Conservation (phyloP, 2,113 vertebrate species). For the Machaerirhynchus nigripectus region DNA sequence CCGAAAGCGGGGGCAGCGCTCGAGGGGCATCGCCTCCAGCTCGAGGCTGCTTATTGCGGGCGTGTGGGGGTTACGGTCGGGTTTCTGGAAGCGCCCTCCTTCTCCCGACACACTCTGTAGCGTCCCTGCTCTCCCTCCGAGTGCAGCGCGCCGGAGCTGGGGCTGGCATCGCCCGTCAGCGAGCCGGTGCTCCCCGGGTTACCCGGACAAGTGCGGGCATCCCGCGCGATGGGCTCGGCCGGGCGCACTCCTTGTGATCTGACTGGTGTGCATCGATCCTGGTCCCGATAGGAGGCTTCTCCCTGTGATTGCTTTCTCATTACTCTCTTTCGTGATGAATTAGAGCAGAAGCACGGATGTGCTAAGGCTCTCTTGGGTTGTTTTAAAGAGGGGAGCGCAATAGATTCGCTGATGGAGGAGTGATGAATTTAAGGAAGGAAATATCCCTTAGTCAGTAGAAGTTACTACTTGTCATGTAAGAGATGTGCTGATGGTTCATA, state of each 20-base stretch:
- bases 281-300: neutral
- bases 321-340: neutral
- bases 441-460: neutral
- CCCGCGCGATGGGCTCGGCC: neutral
- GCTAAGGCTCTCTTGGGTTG: neutral
- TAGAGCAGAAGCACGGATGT: neutral
- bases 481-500: neutral
- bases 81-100: neutral
- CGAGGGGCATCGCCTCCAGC: neutral
- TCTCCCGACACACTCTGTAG: fast-evolving
- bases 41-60: neutral
- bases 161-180: neutral
- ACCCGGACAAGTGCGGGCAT: neutral
- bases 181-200: neutral
- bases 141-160: fast-evolving
- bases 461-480: neutral
- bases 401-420: neutral
- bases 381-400: neutral
- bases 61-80: neutral
- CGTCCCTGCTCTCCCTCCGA: neutral
- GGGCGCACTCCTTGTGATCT: neutral
- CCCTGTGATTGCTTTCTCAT: neutral
- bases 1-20: neutral
- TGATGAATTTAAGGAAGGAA: neutral
- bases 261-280: neutral